Conservation (phyloP, 2,797 vertebrate genomes). For the Eptatretus atami region DNA sequence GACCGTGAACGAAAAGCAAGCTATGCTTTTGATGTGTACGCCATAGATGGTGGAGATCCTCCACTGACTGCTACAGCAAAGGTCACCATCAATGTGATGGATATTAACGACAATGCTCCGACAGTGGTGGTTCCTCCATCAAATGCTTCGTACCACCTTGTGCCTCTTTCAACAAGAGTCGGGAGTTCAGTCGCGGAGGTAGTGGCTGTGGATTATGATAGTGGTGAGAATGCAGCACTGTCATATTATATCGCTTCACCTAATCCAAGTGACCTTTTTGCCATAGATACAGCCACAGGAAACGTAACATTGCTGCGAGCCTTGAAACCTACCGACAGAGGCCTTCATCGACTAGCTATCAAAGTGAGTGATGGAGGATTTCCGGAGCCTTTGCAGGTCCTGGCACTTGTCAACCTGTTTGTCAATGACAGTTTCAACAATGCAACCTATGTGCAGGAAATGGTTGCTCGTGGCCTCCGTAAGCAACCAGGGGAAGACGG, state of each 20-base stretch:
- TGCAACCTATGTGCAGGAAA: slow-evolving; percentile 11
- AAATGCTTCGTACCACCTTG: slow-evolving; percentile 74
- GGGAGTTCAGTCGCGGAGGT: slow-evolving; percentile 84
- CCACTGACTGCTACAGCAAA: slow-evolving; percentile 50
- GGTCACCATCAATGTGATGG: slow-evolving; percentile 67
- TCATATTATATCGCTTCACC: slow-evolving; percentile 75
- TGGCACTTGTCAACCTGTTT: slow-evolving; percentile 76
- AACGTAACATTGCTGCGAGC: slow-evolving; percentile 77
- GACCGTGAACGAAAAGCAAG: slow-evolving; percentile 85
- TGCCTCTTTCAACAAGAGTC: slow-evolving; percentile 54
- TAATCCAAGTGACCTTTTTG: slow-evolving; percentile 43
- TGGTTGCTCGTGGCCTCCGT: slow-evolving; percentile 4
- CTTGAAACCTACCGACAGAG: slow-evolving; percentile 40
- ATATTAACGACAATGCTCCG: slow-evolving; percentile 92
- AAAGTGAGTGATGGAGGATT: slow-evolving; percentile 88
- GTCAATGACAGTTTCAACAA: slow-evolving; percentile 92
- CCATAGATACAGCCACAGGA: slow-evolving; percentile 68
- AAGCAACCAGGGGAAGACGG: not conserved
- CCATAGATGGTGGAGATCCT: slow-evolving; percentile 55
- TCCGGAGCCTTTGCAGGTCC: slow-evolving; percentile 64
- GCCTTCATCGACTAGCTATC: slow-evolving; percentile 64
- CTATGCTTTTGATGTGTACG: slow-evolving; percentile 66
- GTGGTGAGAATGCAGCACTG: slow-evolving; percentile 92
- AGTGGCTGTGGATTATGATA: slow-evolving; percentile 82
- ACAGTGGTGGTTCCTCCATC: slow-evolving; percentile 79